phyloP scores from a whole-genome alignment of 2,113 vertebrate species.

The Pelecanus crispus region DNA sequence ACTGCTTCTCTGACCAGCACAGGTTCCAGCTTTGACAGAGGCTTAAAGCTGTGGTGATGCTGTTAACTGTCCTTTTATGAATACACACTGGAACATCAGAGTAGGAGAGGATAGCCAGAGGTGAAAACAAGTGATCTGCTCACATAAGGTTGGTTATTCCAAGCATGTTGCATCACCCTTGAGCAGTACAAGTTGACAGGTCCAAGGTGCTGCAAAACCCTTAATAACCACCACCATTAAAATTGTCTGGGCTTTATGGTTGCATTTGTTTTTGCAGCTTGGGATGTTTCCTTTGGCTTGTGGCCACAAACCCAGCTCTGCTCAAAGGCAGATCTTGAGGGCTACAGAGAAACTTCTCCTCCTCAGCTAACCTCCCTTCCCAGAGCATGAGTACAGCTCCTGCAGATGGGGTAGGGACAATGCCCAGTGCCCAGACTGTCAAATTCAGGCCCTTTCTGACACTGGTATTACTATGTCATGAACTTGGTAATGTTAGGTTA shows the following conservation, averaged over 20 bases:
- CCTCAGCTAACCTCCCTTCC: background rate
- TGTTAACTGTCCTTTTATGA: background rate
- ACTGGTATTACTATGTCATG: background rate
- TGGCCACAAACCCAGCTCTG: background rate
- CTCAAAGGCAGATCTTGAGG: background rate
- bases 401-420: background rate
- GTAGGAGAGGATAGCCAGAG: background rate
- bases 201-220: background rate
- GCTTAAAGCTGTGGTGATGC: background rate
- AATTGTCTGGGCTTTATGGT: background rate
- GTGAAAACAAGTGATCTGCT: background rate
- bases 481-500: no score
- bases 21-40: background rate
- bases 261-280: background rate
- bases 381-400: background rate
- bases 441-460: background rate
- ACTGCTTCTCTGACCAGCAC: background rate
- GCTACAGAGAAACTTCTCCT: background rate
- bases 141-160: background rate
- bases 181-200: background rate
- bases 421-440: background rate
- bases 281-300: conserved; percentile 25
- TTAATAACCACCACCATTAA: background rate
- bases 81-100: background rate
- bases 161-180: background rate